phyloP scores from a whole-genome alignment of 1,140 invertebrate genomes.

The Lepidurus couesii region DNA sequence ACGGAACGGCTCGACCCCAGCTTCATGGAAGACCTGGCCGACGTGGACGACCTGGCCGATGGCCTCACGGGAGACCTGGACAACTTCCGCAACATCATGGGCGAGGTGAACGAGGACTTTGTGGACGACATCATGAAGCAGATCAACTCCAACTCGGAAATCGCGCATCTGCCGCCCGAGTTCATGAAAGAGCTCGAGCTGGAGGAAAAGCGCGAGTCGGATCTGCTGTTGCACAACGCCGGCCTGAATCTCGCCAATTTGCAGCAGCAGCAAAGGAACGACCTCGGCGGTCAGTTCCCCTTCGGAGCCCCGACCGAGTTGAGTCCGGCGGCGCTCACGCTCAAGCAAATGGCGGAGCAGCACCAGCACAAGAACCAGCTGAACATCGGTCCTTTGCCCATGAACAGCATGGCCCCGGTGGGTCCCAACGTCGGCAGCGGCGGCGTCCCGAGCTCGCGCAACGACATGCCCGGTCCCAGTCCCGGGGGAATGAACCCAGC shows the following conservation, averaged over 20 bases:
- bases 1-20: slow-evolving; percentile 63
- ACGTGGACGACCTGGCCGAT: slow-evolving; percentile 72
- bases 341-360: slow-evolving; percentile 94
- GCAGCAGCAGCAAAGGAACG: background rate
- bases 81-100: slow-evolving; percentile 52
- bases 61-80: slow-evolving; percentile 55
- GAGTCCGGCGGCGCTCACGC: slow-evolving; percentile 81
- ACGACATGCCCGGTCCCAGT: slow-evolving; percentile 31
- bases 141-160: slow-evolving; percentile 72
- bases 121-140: slow-evolving; percentile 59
- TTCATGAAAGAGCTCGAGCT: slow-evolving; percentile 79
- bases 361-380: slow-evolving; percentile 78
- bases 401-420: slow-evolving; percentile 33
- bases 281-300: background rate
- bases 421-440: slow-evolving; percentile 33
- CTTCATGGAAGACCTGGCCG: slow-evolving; percentile 67
- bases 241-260: background rate
- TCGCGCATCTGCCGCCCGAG: slow-evolving; percentile 71
- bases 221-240: background rate
- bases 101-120: slow-evolving; percentile 73
- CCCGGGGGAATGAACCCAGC: slow-evolving; percentile 27
- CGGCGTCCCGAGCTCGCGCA: slow-evolving; percentile 30
- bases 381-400: slow-evolving; percentile 47
- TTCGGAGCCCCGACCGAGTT: slow-evolving; percentile 38
- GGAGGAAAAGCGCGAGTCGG: slow-evolving; percentile 51